A percentile compares a stretch with the other conserved stretches of the same genome.
Conservation (phyloP, 2,888 invertebrate genomes). For the Taphrorychus bicolor region DNA sequence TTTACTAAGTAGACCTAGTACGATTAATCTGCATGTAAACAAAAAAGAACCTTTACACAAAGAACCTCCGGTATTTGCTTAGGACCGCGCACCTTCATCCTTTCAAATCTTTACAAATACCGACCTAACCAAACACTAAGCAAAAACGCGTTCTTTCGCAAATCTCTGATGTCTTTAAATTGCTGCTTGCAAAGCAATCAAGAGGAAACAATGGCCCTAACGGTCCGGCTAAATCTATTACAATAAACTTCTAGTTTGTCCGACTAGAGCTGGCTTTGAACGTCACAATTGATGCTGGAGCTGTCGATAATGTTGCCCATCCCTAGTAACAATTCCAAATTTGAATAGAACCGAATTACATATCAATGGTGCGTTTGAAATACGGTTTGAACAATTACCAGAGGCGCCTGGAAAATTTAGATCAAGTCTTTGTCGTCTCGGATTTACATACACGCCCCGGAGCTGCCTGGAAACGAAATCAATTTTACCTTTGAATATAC, state of each 20-base stretch:
- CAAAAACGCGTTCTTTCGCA: background rate
- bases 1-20: no score
- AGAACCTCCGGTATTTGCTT: background rate
- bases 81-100: background rate
- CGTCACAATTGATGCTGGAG: no score
- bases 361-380: background rate
- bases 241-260: background rate
- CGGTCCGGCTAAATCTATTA: no score
- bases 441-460: background rate
- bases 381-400: conserved; percentile 1
- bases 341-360: background rate
- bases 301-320: background rate
- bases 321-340: background rate
- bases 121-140: background rate
- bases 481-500: background rate
- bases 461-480: background rate
- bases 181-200: background rate
- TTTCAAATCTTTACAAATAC: background rate
- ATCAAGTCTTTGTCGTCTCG: background rate
- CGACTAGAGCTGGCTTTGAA: background rate
- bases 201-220: background rate
- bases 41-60: background rate
- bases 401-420: background rate
- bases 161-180: background rate
- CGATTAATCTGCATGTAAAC: background rate